Evolutionary conservation across 2,113 vertebrate genomes (phyloP), one percentile per base, ranked within the genome.

Genomic region (Cololabis saira): DNA sequence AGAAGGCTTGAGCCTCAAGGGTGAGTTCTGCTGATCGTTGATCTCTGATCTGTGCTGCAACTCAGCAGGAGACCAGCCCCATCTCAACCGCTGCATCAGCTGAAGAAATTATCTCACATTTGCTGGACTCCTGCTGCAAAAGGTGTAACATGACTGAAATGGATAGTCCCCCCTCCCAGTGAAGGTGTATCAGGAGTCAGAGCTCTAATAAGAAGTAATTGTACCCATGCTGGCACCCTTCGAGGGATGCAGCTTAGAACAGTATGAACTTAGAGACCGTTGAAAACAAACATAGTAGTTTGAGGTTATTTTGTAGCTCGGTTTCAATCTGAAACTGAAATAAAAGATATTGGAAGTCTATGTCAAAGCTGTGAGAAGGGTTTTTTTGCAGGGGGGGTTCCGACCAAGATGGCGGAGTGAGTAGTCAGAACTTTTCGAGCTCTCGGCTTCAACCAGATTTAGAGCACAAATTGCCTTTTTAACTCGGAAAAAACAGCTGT

Each of bases 21-120:
- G 74, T 55, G 70, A 80, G 74, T 80, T 61, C 71, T 65, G 81
- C 67, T 71, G 79, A 90, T 81, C 81, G 71, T 63, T 74, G 81
- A 88, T 88, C 83, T 86, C 62, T 86, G 88, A 90, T 86, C 85
- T 86, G 75, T 68, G 74, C 27, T 21, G 71, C 79, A 85, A 68
- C 87, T 73, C 91, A 89, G 84, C 83, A 78, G 87, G 89, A 80
- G 53, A 66, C 76, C 49, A 82, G 63, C 71, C 73, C 84, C 45
- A 43, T 71, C 81, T 84, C 58, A 30, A 74, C 74, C 50, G 83
- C 63, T 55, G 50, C 21, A 75, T 67, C 74, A 72, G 61, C 76
- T 17, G 15, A 57, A 69, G 67, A 81, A 63, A 74, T 74, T 59
- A 79, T 9, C 66, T 77, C 68, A 56, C 61, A 71, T 80, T 62